A percentile compares a stretch with the other conserved stretches of the same genome.
phyloP scores from a whole-genome alignment of 2,113 vertebrate genomes.

The Sander vitreus region DNA sequence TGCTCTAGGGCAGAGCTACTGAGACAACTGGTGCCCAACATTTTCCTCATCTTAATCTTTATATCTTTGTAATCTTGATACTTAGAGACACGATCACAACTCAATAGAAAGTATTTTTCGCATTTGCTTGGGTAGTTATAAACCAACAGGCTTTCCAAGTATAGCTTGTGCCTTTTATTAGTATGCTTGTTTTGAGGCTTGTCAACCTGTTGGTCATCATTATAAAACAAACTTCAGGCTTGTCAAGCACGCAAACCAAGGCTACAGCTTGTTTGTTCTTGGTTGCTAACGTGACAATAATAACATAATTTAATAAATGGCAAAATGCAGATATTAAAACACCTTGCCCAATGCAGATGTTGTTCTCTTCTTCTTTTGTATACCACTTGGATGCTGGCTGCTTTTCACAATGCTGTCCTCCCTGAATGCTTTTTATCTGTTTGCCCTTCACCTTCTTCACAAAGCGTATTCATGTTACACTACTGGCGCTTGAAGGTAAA shows the following conservation, averaged over 20 bases:
- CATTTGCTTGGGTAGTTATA: constrained; percentile 5
- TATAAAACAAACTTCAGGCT: neutral
- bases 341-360: neutral
- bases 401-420: constrained; percentile 9
- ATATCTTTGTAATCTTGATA: constrained; percentile 32
- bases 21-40: constrained; percentile 11
- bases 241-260: neutral
- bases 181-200: constrained; percentile 10
- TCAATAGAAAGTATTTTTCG: constrained; percentile 17
- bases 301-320: neutral
- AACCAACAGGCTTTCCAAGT: constrained; percentile 1
- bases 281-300: neutral
- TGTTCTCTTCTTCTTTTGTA: constrained; percentile 21
- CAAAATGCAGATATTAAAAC: constrained; percentile 1
- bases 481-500: neutral
- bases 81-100: constrained; percentile 25
- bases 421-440: constrained; percentile 22
- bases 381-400: constrained; percentile 19
- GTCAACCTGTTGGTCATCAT: neutral
- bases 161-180: neutral
- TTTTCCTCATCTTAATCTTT: constrained; percentile 14
- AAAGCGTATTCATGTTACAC: neutral
- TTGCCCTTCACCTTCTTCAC: constrained; percentile 45
- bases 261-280: neutral
- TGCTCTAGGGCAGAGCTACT: neutral